Evolutionary conservation across 2,113 vertebrate species (phyloP).

Genomic region (Muscicapa adusta): DNA sequence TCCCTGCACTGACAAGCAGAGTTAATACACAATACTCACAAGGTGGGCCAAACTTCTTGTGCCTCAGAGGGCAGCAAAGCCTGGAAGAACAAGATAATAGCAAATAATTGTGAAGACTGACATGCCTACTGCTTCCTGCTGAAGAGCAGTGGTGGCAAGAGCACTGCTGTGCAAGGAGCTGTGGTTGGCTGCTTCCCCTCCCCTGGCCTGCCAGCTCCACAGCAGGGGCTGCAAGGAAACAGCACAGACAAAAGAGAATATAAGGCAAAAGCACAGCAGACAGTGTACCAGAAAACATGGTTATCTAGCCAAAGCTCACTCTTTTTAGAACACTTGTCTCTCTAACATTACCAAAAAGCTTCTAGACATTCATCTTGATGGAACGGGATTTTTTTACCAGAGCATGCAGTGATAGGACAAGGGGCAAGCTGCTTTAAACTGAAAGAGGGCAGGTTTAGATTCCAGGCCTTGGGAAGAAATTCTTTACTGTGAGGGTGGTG

Average conservation of each 20-base stretch:
- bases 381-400: neutral
- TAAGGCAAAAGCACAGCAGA: neutral
- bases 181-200: neutral
- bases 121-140: neutral
- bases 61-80: neutral
- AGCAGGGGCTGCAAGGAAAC: neutral
- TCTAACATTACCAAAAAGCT: neutral
- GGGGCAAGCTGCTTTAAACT: neutral
- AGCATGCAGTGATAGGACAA: neutral
- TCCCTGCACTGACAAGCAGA: neutral
- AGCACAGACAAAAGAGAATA: neutral
- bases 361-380: neutral
- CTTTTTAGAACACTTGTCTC: neutral
- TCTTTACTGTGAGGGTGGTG: neutral
- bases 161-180: neutral
- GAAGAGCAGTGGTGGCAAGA: neutral
- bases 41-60: neutral
- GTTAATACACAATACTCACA: neutral
- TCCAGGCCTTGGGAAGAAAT: neutral
- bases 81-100: neutral
- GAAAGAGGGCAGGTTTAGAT: neutral
- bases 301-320: neutral
- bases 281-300: neutral
- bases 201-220: neutral
- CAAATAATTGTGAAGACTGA: neutral